Base-by-base conservation (phyloP, 2,797 vertebrate species). In the Ptychadena robeensis region DNA sequence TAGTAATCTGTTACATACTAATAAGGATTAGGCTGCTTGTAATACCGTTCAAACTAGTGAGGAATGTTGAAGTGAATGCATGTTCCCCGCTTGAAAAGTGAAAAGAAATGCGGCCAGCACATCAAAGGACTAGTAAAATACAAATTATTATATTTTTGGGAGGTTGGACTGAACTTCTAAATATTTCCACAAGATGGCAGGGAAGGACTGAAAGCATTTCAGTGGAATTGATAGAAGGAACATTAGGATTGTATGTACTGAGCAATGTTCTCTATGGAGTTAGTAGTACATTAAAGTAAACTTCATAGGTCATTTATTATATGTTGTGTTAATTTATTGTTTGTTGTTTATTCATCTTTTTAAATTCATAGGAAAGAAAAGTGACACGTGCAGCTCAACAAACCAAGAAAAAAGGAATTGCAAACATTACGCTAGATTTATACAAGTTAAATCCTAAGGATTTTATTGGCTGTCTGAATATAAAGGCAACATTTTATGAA, bases 391-490 rank as follows among this genome's bases (percentile, higher is more conserved):
- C 88, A 83, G 63, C 88, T 76, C 90, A 81, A 73, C 89, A 82
- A 65, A 87, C 90, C 0, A 94, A 90, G 88, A 94, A 90, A 87
- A 94, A 87, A 0, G 94, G 94, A 28, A 92, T 96, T n/a, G 95
- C 94, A 31, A 95, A 92, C 64, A 85, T 97, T 86, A 96, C 92
- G 25, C 92, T 96, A 38, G 93, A 96, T 87, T 91, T 96, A 37
- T 96, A 96, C 89, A 96, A 95, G 86, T 85, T 93, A 87, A 93
- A 92, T 82, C 95, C 95, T 1, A 94, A 92, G 79, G 96, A 96
- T 87, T 92, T 96, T 88, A 92, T 96, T 77, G 96, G 95, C 65
- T 95, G 94, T 76, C 88, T 96, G 69, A 93, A 92, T 2, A 77
- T 97, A 86, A 94, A 91, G 81, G 95, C 94, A 0, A 93, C 93